phyloP scores from a whole-genome alignment of 2,113 vertebrate genomes.

The Megaptera novaeangliae region DNA sequence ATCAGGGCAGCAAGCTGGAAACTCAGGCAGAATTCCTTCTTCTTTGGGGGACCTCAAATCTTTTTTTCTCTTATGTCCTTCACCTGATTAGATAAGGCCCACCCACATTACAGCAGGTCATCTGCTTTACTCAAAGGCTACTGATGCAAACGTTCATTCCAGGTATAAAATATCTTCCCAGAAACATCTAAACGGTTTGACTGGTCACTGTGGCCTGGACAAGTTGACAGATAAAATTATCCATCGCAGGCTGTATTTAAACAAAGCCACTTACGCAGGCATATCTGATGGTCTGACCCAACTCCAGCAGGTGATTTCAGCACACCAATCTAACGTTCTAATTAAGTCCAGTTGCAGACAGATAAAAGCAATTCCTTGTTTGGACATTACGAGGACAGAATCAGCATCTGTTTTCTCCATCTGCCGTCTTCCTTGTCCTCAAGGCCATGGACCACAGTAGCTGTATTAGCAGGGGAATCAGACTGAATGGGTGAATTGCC shows the following conservation, averaged over 20 bases:
- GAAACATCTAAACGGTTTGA: neutral
- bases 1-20: neutral
- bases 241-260: no score
- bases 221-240: neutral
- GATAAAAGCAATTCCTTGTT: neutral
- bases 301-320: neutral
- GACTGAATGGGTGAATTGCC: accelerated
- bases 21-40: neutral
- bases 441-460: no score
- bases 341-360: accelerated
- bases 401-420: neutral
- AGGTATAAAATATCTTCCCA: no score
- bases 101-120: neutral
- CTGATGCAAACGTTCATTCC: no score
- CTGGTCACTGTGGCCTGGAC: neutral
- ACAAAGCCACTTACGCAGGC: neutral
- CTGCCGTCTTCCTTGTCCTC: no score
- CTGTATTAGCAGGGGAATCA: no score
- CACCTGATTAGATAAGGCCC: neutral
- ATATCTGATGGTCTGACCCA: neutral
- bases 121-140: accelerated
- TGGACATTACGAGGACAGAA: neutral
- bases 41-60: no score
- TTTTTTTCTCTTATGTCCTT: no score
- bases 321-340: neutral